Evolutionary conservation across 2,113 vertebrate species (phyloP), one percentile per base, ranked within the genome.

Genomic region (Takifugu flavidus): DNA sequence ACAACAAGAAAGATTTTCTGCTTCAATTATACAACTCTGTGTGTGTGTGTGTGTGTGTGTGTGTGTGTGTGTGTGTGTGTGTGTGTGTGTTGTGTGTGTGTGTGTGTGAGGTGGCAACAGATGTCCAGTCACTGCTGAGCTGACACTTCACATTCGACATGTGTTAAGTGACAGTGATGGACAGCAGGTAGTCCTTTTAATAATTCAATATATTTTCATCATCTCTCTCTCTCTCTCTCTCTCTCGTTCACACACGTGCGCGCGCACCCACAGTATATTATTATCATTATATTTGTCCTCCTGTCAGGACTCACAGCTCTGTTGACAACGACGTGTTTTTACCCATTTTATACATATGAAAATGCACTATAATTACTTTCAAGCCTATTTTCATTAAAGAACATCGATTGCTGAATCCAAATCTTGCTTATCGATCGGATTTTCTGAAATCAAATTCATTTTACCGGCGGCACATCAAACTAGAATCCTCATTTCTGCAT

Each of bases 81-180:
- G 63, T 51, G 62, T 60, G 62, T 60, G 49, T 55, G 54, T 39
- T 20, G 63, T 50, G 52, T 49, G 55, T 62, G 60, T 56, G 64
- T 73, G 66, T 67, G 73, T 74, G 69, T 70, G 29, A 50, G 43
- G 73, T 69, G 68, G 62, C 87, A 90, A 88, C 90, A 88, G 89
- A 91, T 90, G 90, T 91, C 89, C 83, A 80, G 82, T 86, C 77
- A 75, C 85, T 86, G 79, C 71, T 83, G 82, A 83, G 82, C 85
- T 80, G 62, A 70, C 80, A 74, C 79, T 86, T 89, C 86, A 87
- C 85, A 82, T 77, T 77, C 78, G 84, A 83, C 86, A 87, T 75
- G 79, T 82, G 85, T 88, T 88, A 88, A 89, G 79, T 91, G 89
- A 91, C 89, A 91, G 81, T 89, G 90, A 91, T 84, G 86, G 90